A percentile compares a stretch with the other conserved stretches of the same genome.
These are phyloP conservation scores for Cosmia pyralina DNA, from an alignment of 2,888 invertebrate genomes.

Conservation along the genomic window DNA sequence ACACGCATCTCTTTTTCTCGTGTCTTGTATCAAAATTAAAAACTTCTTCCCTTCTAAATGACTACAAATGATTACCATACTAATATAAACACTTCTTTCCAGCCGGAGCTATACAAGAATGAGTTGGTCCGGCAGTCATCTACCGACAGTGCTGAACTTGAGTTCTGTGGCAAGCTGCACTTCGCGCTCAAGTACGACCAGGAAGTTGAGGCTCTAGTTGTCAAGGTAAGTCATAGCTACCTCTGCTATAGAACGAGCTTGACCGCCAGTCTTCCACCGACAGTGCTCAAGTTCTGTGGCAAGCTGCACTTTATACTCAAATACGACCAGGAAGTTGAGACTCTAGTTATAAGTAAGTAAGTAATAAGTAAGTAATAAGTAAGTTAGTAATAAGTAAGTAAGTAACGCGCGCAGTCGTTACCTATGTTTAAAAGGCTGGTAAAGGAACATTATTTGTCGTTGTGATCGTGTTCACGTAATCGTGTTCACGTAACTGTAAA, in stretches of 20 bases:
- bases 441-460: too few relatives aligned
- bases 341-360: conserved; percentile 94
- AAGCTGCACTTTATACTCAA: conserved; percentile 95
- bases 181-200: conserved; percentile 95
- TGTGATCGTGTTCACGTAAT: too few relatives aligned
- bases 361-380: too few relatives aligned
- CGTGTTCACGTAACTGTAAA: too few relatives aligned
- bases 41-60: background rate
- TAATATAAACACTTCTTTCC: conserved; percentile 64
- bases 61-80: background rate
- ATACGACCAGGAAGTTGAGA: conserved; percentile 95
- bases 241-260: conserved; percentile 90
- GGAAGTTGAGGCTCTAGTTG: conserved; percentile 94
- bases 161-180: conserved; percentile 94
- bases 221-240: conserved; percentile 90
- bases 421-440: too few relatives aligned
- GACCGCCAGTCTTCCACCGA: conserved; percentile 93
- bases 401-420: too few relatives aligned
- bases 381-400: too few relatives aligned
- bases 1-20: background rate
- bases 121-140: conserved; percentile 94
- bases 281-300: conserved; percentile 93
- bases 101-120: conserved; percentile 94
- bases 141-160: conserved; percentile 93
- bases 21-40: background rate